Percentiles rank a stretch among this genome's conserved stretches.
Conservation (phyloP, 53 echinoderm and acorn worm genomes). For the Hippasteria phrygiana region DNA sequence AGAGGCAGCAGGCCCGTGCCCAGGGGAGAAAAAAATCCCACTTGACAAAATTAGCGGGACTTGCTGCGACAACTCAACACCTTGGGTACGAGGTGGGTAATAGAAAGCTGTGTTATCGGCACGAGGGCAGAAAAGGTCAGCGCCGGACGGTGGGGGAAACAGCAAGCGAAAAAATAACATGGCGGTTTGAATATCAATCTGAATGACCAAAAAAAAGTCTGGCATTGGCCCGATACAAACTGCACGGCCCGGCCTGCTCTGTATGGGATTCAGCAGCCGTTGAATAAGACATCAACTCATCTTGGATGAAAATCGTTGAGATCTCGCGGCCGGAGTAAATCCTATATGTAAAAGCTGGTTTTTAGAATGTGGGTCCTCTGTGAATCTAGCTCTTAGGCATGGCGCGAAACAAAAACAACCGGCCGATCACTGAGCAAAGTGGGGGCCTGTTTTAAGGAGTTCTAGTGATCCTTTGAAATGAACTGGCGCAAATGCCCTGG, state of each 20-base stretch:
- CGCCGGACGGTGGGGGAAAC: constrained; percentile 22
- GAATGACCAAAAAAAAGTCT: background rate
- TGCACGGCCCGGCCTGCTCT: background rate
- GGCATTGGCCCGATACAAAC: background rate
- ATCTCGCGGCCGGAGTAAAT: constrained; percentile 15
- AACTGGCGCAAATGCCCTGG: too few species aligned
- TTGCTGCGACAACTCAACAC: constrained; percentile 52
- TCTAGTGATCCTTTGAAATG: too few species aligned
- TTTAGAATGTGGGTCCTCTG: constrained; percentile 5
- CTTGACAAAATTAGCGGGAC: constrained; percentile 47
- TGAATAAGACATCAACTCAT: constrained; percentile 28
- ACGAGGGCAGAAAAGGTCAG: constrained; percentile 35
- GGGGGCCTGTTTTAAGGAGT: too few species aligned
- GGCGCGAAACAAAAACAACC: constrained; percentile 16
- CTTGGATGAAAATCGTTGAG: constrained; percentile 9
- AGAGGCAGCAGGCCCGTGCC: constrained; percentile 10
- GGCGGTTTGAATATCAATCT: constrained; percentile 30
- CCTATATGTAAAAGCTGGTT: constrained; percentile 8
- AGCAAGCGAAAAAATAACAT: constrained; percentile 30
- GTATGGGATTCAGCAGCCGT: constrained; percentile 5
- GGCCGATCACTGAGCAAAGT: background rate
- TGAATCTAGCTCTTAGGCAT: constrained; percentile 4
- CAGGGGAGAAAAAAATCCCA: background rate
- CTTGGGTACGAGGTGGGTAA: constrained; percentile 35
- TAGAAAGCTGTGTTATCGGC: constrained; percentile 34